phyloP scores from a whole-genome alignment of 2,888 invertebrate genomes.

The Rhogogaster chlorosoma region DNA sequence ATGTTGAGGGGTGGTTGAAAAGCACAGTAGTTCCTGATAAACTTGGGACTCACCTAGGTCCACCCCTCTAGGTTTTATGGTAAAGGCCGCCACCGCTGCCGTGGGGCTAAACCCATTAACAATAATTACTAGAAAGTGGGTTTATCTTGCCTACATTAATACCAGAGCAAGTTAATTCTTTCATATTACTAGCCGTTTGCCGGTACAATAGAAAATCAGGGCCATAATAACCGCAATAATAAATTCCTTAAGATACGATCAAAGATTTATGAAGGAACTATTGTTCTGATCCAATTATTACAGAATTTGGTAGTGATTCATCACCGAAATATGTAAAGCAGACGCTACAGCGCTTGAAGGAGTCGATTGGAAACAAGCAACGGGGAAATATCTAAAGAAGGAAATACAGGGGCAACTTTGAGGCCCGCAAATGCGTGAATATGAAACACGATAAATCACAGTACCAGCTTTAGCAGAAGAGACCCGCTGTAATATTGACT shows the following conservation, averaged over 20 bases:
- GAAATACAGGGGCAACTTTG: background rate
- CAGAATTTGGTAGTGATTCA: background rate
- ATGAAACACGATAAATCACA: background rate
- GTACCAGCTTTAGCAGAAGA: background rate
- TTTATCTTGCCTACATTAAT: slow-evolving; percentile 8
- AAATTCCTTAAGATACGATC: background rate
- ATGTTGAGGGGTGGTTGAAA: slow-evolving; percentile 75
- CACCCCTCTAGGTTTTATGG: slow-evolving; percentile 75
- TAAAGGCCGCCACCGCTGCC: slow-evolving; percentile 75
- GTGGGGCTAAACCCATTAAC: slow-evolving; percentile 73
- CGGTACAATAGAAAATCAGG: background rate
- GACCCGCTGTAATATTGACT: slow-evolving; percentile 13
- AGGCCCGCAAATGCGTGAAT: background rate
- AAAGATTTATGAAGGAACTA: background rate
- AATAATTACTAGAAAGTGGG: slow-evolving; percentile 60
- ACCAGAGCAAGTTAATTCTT: background rate
- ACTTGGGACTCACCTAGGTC: slow-evolving; percentile 76
- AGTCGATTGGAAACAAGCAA: background rate
- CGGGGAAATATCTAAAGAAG: too few relatives aligned
- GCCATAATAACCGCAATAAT: background rate
- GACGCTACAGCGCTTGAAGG: background rate
- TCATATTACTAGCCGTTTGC: background rate
- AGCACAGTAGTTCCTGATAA: slow-evolving; percentile 77
- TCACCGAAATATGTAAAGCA: background rate
- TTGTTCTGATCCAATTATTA: background rate